These are phyloP conservation scores for Agonum fuliginosum DNA, from an alignment of 2,888 invertebrate genomes.

Conservation along the genomic window DNA sequence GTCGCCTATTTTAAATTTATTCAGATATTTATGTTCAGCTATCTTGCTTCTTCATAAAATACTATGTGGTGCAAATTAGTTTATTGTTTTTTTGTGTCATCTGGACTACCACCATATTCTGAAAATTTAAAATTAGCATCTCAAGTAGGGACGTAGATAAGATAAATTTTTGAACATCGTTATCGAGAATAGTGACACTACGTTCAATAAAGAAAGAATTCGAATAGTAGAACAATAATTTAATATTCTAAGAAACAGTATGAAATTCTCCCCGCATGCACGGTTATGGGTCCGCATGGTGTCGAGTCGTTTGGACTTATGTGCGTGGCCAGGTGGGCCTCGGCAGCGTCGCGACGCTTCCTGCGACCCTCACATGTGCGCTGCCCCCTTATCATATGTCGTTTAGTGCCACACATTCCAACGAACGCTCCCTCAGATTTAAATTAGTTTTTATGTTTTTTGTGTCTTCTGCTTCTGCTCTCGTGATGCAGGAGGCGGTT, in stretches of 20 bases:
- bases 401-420: conserved; percentile 42
- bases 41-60: no score
- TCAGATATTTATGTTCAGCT: no score
- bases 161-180: no score
- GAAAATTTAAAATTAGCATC: no score
- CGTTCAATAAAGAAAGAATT: no score
- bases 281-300: background rate
- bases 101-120: no score
- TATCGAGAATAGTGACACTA: no score
- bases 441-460: conserved; percentile 59
- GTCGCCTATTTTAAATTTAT: no score
- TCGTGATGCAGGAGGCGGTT: background rate
- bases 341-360: conserved; percentile 8
- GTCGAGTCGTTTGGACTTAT: conserved; percentile 44
- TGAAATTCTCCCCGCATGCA: background rate
- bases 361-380: conserved; percentile 6
- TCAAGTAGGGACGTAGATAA: no score
- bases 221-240: no score
- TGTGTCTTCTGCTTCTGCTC: conserved; percentile 18
- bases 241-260: background rate
- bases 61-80: no score
- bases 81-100: no score
- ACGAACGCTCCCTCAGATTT: conserved; percentile 39
- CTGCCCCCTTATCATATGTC: conserved; percentile 57
- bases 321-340: conserved; percentile 35